Evolutionary conservation across 2,888 invertebrate genomes (phyloP).

Genomic region (Rhimphoctona megacephalus): DNA sequence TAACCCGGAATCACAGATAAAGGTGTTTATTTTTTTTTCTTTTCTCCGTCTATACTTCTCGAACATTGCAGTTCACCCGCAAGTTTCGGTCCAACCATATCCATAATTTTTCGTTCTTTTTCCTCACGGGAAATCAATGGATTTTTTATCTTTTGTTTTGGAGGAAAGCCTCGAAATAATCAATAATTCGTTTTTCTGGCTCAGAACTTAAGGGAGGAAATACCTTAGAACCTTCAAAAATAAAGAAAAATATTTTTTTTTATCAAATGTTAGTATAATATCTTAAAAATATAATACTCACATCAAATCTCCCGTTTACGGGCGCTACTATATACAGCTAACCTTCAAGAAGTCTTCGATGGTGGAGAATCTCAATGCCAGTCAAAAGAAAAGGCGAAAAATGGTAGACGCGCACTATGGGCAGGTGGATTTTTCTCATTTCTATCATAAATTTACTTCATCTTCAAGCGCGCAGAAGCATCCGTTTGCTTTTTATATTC

Average conservation of each 20-base stretch:
- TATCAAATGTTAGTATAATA: too few species aligned
- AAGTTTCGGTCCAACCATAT: constrained; percentile 36
- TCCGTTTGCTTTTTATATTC: constrained; percentile 6
- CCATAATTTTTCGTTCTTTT: constrained; percentile 30
- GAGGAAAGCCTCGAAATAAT: neutral
- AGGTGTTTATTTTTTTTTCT: constrained; percentile 39
- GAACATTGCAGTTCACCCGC: constrained; percentile 40
- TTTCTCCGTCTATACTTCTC: constrained; percentile 38
- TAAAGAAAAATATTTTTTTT: too few species aligned
- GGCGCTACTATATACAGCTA: neutral
- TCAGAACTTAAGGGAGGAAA: neutral
- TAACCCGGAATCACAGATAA: constrained; percentile 62
- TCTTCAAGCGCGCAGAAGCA: constrained; percentile 29
- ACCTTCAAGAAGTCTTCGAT: constrained; percentile 43
- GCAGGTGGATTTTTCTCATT: constrained; percentile 27
- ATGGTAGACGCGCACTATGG: constrained; percentile 1
- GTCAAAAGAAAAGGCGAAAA: constrained; percentile 16
- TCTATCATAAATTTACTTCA: constrained; percentile 51
- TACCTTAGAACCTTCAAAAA: too few species aligned
- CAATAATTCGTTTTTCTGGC: constrained; percentile 12
- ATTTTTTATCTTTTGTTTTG: neutral
- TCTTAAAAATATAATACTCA: too few species aligned
- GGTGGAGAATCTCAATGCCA: constrained; percentile 50
- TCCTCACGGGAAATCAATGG: constrained; percentile 38
- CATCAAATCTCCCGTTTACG: too few species aligned